Evolutionary conservation across 2,888 invertebrate species (phyloP), one percentile per base, ranked within the genome.

Genomic region (Cynaeus angustus): DNA sequence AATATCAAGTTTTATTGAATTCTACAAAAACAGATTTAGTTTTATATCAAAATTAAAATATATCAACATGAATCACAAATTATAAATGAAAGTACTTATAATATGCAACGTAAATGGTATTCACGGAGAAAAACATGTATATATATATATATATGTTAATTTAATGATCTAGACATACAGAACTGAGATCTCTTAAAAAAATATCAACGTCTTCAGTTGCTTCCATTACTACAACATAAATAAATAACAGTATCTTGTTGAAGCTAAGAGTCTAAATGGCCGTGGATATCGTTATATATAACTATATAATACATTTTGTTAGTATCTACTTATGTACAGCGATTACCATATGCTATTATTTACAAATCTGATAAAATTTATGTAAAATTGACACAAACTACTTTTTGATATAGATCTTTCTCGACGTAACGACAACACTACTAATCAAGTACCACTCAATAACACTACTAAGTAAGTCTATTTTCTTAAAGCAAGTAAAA

Each of bases 321-420:
- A 50, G 48, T 50, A 28, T 5, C 28, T 56, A 56, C 14, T n/a
- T 56, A 56, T 56, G 38, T 56, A 56, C 56, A 56, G 37, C 21
- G 4, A 21, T 21, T 38, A 41, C 26, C 14, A 12, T 28, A 46
- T 14, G 14, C 7, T 46, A 33, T 12, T 56, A 56, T 56, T 26
- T 56, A 56, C 56, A 56, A 26, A 1, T 41, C n/a, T 26, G 38
- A 37, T 56, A 41, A 14, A 33, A 13, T 14, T 53, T 53, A 53
- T 53, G n/a, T 10, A 53, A 53, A 56, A 56, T 26, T 56, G 21
- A 56, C 43, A 55, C 55, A 37, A 55, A 55, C 55, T 21, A 55
- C 55, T 41, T 41, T 13, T 41, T 41, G n/a, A 16, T 43, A 59
- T 46, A 45, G 45, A 45, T 26, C 30, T 43, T 59, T 21, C 43